Conservation (phyloP, 2,888 invertebrate species). For the Miltochrista miniata region DNA sequence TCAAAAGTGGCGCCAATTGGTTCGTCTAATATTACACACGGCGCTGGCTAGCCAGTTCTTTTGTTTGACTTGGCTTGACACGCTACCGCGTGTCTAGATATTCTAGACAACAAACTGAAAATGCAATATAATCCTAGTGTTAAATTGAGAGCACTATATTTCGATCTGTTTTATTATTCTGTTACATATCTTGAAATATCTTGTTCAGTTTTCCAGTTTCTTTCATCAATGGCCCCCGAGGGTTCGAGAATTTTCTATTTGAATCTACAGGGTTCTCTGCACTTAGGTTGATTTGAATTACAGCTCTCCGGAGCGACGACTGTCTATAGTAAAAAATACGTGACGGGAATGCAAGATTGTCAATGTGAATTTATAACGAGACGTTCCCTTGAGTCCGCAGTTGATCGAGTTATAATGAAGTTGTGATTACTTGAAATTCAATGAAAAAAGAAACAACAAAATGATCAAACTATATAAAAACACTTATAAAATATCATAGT, state of each 20-base stretch:
- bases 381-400: constrained; percentile 13
- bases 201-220: constrained; percentile 16
- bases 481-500: too few species aligned
- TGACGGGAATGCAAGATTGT: constrained; percentile 43
- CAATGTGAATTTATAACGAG: constrained; percentile 29
- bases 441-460: too few species aligned
- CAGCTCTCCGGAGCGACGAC: constrained; percentile 39
- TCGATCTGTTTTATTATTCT: constrained; percentile 26
- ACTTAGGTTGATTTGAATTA: constrained; percentile 59
- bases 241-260: constrained; percentile 40
- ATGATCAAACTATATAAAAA: too few species aligned
- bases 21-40: too few species aligned
- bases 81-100: too few species aligned
- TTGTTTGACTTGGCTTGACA: too few species aligned
- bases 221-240: constrained; percentile 25
- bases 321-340: constrained; percentile 46
- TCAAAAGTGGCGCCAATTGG: too few species aligned
- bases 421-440: too few species aligned
- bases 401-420: constrained; percentile 17
- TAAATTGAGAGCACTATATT: too few species aligned
- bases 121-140: too few species aligned
- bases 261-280: constrained; percentile 30
- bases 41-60: too few species aligned
- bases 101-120: too few species aligned
- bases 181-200: constrained; percentile 37